Conservation (phyloP, 2,888 invertebrate species). For the Diaperis boleti region DNA sequence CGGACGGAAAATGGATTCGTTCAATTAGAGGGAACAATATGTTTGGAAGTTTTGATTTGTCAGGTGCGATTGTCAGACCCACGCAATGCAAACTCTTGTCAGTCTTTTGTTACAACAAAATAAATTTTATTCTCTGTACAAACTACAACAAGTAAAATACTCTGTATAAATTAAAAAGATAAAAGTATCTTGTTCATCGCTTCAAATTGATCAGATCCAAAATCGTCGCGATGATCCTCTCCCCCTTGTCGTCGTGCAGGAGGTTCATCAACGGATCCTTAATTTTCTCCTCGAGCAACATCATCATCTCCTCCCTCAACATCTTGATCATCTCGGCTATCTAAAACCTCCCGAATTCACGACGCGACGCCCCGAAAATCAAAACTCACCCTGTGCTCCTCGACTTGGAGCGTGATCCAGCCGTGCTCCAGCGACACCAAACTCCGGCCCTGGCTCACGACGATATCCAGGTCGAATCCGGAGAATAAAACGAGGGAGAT, state of each 20-base stretch:
- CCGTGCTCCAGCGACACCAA: conserved; percentile 82
- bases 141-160: conserved; percentile 4
- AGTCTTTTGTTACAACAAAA: too few relatives aligned
- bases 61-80: too few relatives aligned
- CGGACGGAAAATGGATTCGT: too few relatives aligned
- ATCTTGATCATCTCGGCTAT: conserved; percentile 87
- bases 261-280: conserved; percentile 83
- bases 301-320: conserved; percentile 80
- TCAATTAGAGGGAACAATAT: too few relatives aligned
- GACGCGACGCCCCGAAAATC: neutral
- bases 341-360: conserved; percentile 62
- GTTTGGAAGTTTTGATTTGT: too few relatives aligned
- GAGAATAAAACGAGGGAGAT: conserved; percentile 79
- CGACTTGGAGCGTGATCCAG: conserved; percentile 85
- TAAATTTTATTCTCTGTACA: conserved; percentile 9
- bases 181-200: conserved; percentile 3
- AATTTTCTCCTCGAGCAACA: conserved; percentile 86
- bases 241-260: conserved; percentile 79
- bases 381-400: conserved; percentile 74
- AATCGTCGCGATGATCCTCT: conserved; percentile 81
- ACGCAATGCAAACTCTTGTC: too few relatives aligned
- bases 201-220: conserved; percentile 71
- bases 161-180: conserved; percentile 3
- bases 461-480: conserved; percentile 80
- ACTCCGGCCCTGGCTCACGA: conserved; percentile 79